phyloP scores from a whole-genome alignment of 2,888 invertebrate species.

The Elysia crispata region DNA sequence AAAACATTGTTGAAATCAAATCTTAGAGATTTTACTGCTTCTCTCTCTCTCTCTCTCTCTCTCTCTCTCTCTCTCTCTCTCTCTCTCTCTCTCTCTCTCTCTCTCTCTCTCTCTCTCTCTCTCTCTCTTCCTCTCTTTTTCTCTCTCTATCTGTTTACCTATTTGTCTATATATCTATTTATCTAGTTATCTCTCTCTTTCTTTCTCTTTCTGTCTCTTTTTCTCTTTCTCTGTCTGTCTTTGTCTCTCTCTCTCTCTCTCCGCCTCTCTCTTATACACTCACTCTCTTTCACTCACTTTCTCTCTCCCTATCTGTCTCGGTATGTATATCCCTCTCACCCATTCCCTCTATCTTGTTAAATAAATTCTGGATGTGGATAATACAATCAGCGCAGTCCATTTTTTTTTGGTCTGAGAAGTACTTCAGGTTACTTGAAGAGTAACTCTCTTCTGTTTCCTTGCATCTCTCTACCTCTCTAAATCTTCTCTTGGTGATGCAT shows the following conservation, averaged over 20 bases:
- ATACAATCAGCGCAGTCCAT: no score
- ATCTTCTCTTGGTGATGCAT: no score
- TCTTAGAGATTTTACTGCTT: neutral
- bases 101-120: neutral
- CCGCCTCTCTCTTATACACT: neutral
- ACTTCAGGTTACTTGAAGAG: no score
- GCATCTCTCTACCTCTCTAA: no score
- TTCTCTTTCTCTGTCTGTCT: slow-evolving; percentile 16
- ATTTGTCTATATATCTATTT: neutral
- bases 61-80: slow-evolving; percentile 22
- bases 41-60: neutral
- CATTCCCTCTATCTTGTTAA: slow-evolving; percentile 5
- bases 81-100: slow-evolving; percentile 3
- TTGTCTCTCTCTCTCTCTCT: neutral
- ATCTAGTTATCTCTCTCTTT: slow-evolving; percentile 10
- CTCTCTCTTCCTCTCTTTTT: neutral
- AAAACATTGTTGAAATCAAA: no score
- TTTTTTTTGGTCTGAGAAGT: no score
- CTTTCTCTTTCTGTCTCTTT: slow-evolving; percentile 5
- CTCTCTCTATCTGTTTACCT: slow-evolving; percentile 7
- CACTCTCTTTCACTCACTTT: neutral
- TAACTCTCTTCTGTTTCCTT: no score
- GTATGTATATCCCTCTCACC: slow-evolving; percentile 3
- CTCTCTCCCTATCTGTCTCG: slow-evolving; percentile 3
- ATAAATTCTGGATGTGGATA: no score